phyloP scores from a whole-genome alignment of 2,113 vertebrate genomes.

The Pangasianodon hypophthalmus region DNA sequence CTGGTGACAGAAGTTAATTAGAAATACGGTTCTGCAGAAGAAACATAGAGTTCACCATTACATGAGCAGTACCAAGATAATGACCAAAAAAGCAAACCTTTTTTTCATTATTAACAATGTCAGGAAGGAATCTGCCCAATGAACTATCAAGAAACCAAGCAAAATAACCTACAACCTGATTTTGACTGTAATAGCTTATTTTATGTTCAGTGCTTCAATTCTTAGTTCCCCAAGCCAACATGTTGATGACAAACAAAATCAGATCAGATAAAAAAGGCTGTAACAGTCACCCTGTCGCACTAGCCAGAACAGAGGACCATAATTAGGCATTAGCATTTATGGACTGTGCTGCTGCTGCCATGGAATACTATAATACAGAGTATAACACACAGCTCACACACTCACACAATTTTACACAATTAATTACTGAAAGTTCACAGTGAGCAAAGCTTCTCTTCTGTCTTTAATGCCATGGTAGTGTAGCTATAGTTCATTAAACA shows the following conservation, averaged over 20 bases:
- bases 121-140: not conserved
- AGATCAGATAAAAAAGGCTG: not conserved
- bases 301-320: not conserved
- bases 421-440: not conserved
- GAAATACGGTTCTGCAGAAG: not conserved
- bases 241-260: not conserved
- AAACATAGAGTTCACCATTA: not conserved
- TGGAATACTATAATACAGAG: not conserved
- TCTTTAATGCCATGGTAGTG: not conserved
- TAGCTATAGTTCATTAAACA: not conserved
- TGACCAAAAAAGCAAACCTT: not conserved
- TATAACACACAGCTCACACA: not conserved
- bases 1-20: not conserved
- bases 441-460: not conserved
- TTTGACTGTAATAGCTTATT: not conserved
- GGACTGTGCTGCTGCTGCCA: not conserved
- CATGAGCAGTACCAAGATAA: not conserved
- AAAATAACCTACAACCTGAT: not conserved
- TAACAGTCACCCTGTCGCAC: not conserved
- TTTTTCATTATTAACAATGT: too few species aligned
- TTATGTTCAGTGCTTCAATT: not conserved
- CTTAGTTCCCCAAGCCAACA: not conserved
- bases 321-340: conserved; percentile 7
- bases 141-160: not conserved
- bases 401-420: not conserved